Percentiles rank a stretch among this genome's conserved stretches.
These are phyloP conservation scores for Mamestra configurata DNA, from an alignment of 1,140 invertebrate species.

Conservation along the genomic window DNA sequence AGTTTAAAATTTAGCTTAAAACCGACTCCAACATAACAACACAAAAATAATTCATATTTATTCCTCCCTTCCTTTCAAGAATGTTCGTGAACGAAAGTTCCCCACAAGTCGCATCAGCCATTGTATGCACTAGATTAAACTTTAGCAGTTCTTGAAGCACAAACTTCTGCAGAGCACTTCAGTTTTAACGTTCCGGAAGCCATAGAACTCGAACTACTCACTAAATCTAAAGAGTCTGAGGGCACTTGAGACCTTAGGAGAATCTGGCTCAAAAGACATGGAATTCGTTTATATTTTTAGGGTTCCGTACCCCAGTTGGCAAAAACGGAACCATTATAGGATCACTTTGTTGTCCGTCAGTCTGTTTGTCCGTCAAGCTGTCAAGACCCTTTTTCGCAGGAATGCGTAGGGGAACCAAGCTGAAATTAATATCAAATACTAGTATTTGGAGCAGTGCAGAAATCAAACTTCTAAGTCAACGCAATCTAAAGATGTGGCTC, in stretches of 20 bases:
- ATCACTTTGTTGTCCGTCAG: too few relatives aligned
- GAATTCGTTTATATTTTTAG: background rate
- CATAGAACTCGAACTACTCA: background rate
- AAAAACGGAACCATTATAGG: too few relatives aligned
- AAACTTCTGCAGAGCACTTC: background rate
- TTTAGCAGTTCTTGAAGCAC: background rate
- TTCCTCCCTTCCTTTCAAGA: background rate
- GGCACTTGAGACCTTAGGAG: background rate
- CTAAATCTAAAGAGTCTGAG: background rate
- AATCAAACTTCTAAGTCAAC: too few relatives aligned
- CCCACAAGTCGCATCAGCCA: background rate
- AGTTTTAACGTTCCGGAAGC: background rate
- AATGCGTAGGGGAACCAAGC: too few relatives aligned
- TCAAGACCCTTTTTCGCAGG: too few relatives aligned
- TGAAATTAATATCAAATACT: too few relatives aligned
- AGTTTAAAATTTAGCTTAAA: too few relatives aligned
- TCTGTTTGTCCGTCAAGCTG: too few relatives aligned
- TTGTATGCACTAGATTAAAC: conserved; percentile 17
- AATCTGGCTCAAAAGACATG: background rate
- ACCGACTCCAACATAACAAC: too few relatives aligned
- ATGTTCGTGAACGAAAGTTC: background rate
- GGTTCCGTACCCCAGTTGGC: too few relatives aligned
- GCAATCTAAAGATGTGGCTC: too few relatives aligned
- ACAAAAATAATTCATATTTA: background rate
- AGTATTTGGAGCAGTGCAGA: too few relatives aligned